A percentile compares a stretch with the other conserved stretches of the same genome.
These are phyloP conservation scores for Phorcus lineatus DNA, from an alignment of 2,888 invertebrate species.

Conservation along the genomic window DNA sequence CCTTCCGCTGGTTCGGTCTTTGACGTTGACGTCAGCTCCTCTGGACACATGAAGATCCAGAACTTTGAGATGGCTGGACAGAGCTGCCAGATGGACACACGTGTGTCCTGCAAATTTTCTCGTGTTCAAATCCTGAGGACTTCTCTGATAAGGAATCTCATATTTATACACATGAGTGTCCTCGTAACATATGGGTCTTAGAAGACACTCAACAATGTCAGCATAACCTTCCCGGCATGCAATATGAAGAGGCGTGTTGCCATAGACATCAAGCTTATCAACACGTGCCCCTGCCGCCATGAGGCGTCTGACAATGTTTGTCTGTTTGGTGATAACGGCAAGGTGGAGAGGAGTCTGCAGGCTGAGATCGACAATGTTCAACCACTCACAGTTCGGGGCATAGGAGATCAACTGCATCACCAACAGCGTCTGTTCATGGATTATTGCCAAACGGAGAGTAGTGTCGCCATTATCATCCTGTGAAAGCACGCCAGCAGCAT, in stretches of 20 bases:
- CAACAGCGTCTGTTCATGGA: no score
- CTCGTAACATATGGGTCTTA: slow-evolving; percentile 75
- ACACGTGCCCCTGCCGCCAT: slow-evolving; percentile 86
- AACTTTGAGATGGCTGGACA: background rate
- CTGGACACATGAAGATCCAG: background rate
- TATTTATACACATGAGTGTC: slow-evolving; percentile 72
- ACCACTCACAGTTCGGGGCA: no score
- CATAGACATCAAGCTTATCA: slow-evolving; percentile 82
- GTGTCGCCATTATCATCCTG: no score
- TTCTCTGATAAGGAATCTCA: slow-evolving; percentile 76
- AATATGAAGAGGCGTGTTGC: slow-evolving; percentile 91
- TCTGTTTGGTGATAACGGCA: slow-evolving; percentile 86
- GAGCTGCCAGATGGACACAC: no score
- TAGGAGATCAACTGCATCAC: no score
- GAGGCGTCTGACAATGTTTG: no score
- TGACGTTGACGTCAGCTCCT: slow-evolving; percentile 14
- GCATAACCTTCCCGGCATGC: slow-evolving; percentile 85
- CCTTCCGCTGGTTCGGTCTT: slow-evolving; percentile 63
- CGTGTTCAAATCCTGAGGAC: slow-evolving; percentile 83
- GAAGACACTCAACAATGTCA: slow-evolving; percentile 84
- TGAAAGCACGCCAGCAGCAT: no score
- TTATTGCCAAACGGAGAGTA: no score
- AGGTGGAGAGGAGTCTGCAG: slow-evolving; percentile 89
- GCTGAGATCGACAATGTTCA: no score
- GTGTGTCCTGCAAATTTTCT: slow-evolving; percentile 89